Evolutionary conservation across 2,888 invertebrate genomes (phyloP), one percentile per base, ranked within the genome.

Genomic region (Nomada fucata): DNA sequence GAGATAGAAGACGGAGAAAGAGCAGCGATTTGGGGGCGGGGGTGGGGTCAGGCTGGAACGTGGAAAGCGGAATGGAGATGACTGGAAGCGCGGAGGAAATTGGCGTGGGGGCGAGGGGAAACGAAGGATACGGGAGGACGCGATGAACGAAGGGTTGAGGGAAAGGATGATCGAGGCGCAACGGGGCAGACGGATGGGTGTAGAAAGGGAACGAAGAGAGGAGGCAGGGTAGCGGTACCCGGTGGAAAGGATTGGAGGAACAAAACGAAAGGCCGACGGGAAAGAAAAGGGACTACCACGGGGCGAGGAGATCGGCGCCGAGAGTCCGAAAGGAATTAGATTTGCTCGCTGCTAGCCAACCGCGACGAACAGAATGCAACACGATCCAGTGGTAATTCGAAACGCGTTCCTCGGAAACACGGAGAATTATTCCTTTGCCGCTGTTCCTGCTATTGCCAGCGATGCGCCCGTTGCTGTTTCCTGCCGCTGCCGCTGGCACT

Each of bases 301-400:
- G 60, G 50, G 53, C 20, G 67, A 55, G 68, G 74, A 80, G 86
- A 87, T 84, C 82, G 86, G 83, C 73, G 85, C 71, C 80, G 78
- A 76, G 87, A 86, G 88, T 87, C 87, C 87, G 86, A 84, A 85
- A 89, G 88, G 90, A 91, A 91, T 91, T 91, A 90, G 91, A 91
- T 92, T 92, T 92, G 90, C 92, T 91, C 90, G 88, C 83, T 86
- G 90, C 90, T 91, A 91, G 91, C 91, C 90, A 91, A 93, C 91
- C 92, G 91, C 90, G 87, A 92, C 91, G 92, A 87, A 88, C 90
- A 92, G 90, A 92, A 92, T 92, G 92, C 92, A 92, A 91, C 91
- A 90, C 91, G 90, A 92, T 92, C 90, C 89, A 82, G 83, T 83
- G 86, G 92, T 92, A 91, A 92, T 92, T 92, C 90, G 90, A 92